Evolutionary conservation across 1,140 invertebrate species (phyloP).

Genomic region (Myzus persicae): DNA sequence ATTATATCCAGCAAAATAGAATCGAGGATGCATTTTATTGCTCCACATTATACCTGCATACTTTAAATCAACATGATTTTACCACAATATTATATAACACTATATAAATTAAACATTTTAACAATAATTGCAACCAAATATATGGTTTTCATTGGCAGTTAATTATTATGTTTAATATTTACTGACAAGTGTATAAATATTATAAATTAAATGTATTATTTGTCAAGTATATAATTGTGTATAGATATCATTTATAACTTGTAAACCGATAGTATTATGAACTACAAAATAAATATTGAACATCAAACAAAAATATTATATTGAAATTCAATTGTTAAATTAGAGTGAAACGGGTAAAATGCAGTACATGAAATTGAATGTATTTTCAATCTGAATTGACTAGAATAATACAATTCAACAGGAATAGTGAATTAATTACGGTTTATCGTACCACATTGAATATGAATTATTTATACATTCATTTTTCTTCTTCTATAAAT

Average conservation of each 20-base stretch:
- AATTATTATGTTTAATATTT: neutral
- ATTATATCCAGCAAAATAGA: neutral
- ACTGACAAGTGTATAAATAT: neutral
- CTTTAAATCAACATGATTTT: neutral
- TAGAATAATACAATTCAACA: neutral
- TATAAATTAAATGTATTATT: neutral
- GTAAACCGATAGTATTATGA: neutral
- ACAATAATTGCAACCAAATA: neutral
- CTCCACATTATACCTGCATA: neutral
- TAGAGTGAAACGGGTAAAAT: neutral
- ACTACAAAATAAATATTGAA: neutral
- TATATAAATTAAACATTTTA: neutral
- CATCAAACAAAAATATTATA: neutral
- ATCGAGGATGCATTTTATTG: neutral
- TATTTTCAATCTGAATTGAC: neutral
- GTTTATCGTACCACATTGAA: neutral
- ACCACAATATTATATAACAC: neutral
- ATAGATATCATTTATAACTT: neutral
- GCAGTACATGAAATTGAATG: neutral
- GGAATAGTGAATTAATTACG: neutral
- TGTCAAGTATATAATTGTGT: no score
- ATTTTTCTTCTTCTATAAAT: neutral
- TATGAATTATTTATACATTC: constrained; percentile 3
- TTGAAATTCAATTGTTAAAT: neutral
- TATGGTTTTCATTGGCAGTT: neutral